phyloP scores from a whole-genome alignment of 2,797 vertebrate genomes.

The Meriones psammophilus region DNA sequence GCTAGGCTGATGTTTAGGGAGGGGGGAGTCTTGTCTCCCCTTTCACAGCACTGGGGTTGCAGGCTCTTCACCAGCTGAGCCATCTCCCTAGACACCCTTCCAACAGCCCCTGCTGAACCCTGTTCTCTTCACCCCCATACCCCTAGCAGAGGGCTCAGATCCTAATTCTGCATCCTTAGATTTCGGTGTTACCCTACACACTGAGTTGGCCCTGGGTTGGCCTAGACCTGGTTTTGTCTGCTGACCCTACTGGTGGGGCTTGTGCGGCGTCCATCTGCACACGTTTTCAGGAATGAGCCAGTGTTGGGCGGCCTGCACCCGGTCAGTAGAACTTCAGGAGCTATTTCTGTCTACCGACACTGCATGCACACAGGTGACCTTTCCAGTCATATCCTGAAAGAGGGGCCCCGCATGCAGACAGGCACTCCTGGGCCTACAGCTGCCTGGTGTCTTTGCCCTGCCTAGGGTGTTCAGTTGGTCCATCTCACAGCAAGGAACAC shows the following conservation, averaged over 20 bases:
- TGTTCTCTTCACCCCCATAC: not conserved
- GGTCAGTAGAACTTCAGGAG: not conserved
- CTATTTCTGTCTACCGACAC: not conserved
- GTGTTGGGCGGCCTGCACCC: not conserved
- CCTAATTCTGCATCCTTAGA: too few relatives aligned
- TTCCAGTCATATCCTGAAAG: not conserved
- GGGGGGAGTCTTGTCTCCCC: not conserved
- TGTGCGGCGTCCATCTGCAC: accelerated
- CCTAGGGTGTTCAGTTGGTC: not conserved
- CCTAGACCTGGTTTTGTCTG: not conserved
- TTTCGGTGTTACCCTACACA: accelerated
- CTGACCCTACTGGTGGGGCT: not conserved
- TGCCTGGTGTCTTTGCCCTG: not conserved
- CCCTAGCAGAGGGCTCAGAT: not conserved
- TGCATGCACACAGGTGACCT: not conserved
- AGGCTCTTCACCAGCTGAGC: not conserved
- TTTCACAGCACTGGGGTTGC: not conserved
- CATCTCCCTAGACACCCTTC: not conserved
- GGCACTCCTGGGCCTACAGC: not conserved
- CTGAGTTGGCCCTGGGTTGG: too few relatives aligned
- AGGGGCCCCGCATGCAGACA: not conserved
- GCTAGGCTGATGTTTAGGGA: not conserved
- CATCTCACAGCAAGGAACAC: accelerated
- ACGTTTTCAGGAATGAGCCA: not conserved
- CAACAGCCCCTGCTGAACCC: not conserved